Base-by-base conservation (phyloP, 2,888 invertebrate genomes). In the Melipona bicolor region DNA sequence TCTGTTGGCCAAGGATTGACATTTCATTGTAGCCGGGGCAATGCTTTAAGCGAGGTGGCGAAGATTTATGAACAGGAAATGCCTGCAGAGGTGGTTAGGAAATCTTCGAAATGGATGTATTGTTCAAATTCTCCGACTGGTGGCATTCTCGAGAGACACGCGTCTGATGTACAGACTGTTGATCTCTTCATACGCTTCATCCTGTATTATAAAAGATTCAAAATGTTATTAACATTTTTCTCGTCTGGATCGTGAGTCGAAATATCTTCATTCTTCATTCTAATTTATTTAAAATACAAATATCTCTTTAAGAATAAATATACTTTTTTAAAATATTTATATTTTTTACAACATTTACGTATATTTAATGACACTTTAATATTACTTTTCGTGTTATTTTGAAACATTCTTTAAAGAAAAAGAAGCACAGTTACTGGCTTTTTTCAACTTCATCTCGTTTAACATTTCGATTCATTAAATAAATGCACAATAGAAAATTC, bases 41-140 rank as follows among this genome's bases (percentile, higher is more conserved):
- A 73, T 52, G 73, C 64, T 64, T 72, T 52, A 64, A 64, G 49
- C 64, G 36, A 52, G 52, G 50, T 73, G 64, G 64, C 73, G n/a
- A 64, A 52, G 73, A 73, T 73, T 73, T 73, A 73, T 73, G 73
- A 73, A 52, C 50, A 36, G 50, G 62, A 52, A 52, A 73, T 73
- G 50, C 73, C 52, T 73, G 64, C 49, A 49, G 27, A 27, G 50
- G 62, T 73, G 62, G 50, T 52, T 64, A n/a, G 64, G 62, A 64
- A 73, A 64, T 73, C 62, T 64, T 64, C 52, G 64, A 64, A 73
- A 64, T 64, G n/a, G 36, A 62, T 27, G 52, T 73, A 73, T 64
- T 50, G 62, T 64, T 73, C 36, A 52, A 73, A 52, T 64, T 64
- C 73, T 27, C 50, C n/a, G 4, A 17, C 32, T 52, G 2, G 52